Base-by-base conservation (phyloP, 2,113 vertebrate genomes). In the Silurus asotus region DNA sequence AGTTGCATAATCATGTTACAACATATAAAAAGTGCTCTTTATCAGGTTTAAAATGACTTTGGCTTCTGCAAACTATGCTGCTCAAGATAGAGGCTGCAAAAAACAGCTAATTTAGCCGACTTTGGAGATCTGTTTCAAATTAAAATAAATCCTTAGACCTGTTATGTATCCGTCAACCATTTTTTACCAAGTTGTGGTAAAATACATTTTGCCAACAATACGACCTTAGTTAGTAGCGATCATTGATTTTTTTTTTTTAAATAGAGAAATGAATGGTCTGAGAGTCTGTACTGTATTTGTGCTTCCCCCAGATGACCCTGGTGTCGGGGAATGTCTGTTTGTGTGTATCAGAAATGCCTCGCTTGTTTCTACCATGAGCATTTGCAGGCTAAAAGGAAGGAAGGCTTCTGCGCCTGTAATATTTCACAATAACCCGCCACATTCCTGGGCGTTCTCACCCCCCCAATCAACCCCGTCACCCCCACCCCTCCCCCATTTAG, bases 381-480 rank as follows among this genome's bases (percentile, higher is more conserved):
- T 81, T 84, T 58, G 51, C 69, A 5, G 61, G 56, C 62, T 69
- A 28, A 83, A 75, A 88, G 88, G 81, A 87, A 86, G 89, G 87
- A 90, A 89, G 79, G 86, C 51, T 65, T 87, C 62, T 59, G 78
- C 61, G 89, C 87, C 84, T 90, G 91, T 92, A 88, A 90, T 86
- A 91, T 92, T 91, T 92, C 89, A 90, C 90, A 91, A 90, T 84
- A 79, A 53, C 61, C 75, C 20, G 59, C 53, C 64, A 89, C 74
- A 92, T 92, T 92, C 89, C 88, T 81, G 15, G 19, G n/a, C 19
- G 75, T 86, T 83, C 84, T 83, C 65, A 58, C 76, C 83, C 86
- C 49, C 20, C 37, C 37, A 37, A 37, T 37, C 37, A 37, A 5
- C 48, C 9, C 20, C 48, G 37, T 37, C 37, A 37, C 61, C 5